Evolutionary conservation across 2,113 vertebrate species (phyloP), one percentile per base, ranked within the genome.

Genomic region (Poicephalus meyeri): DNA sequence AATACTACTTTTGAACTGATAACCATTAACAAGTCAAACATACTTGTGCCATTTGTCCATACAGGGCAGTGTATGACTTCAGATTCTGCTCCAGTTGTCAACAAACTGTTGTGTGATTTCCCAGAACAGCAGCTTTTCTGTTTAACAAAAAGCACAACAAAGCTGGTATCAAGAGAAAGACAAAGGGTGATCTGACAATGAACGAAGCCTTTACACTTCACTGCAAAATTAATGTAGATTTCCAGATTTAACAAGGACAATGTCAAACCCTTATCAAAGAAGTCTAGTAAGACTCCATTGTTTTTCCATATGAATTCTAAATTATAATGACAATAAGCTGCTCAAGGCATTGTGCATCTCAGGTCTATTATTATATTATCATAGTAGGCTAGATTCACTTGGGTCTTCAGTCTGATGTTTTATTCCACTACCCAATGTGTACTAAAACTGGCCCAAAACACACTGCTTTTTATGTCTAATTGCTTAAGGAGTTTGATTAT

Each of bases 301-400:
- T 77, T 88, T 97, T 96, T 65, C 76, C 65, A 13, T 78, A 93
- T 89, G n/a, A 96, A 77, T 94, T 96, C 64, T 87, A 79, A 97
- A 96, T 94, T 84, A 81, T 91, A 93, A 96, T 66, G 90, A 81
- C 50, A 94, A 91, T 93, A 91, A 63, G 25, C 55, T 66, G 28
- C 52, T 96, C 77, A 25, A 95, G 86, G 64, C 78, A 91, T 86
- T 85, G 41, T 80, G 58, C 5, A 81, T 95, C 96, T 95, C 74
- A 81, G 80, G 49, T 46, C 37, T 77, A 18, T 92, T 80, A 83
- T 89, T 87, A 53, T 29, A 65, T 28, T 74, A 58, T 94, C 80
- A 91, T 31, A 68, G 23, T 31, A 87, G 69, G n/a, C 28, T 92
- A 77, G 70, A 93, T 66, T 66, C 78, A 94, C 63, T 92, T 95